Conservation (phyloP, 2,797 vertebrate species). For the Leucoraja ocellata region DNA sequence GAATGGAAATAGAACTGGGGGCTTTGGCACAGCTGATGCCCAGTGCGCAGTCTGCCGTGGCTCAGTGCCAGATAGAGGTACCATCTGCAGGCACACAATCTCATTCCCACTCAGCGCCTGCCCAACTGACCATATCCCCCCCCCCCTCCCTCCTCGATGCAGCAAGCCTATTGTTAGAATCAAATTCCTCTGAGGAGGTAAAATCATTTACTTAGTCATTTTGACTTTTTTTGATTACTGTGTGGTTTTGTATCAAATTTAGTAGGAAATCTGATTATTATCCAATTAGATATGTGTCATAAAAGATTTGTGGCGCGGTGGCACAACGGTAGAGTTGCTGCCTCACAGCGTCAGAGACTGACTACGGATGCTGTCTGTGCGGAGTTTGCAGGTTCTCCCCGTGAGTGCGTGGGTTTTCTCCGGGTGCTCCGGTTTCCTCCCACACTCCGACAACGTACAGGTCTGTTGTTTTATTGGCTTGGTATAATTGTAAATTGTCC, state of each 20-base stretch:
- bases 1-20: constrained; percentile 44
- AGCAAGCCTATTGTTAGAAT: not conserved
- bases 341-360: too few species aligned
- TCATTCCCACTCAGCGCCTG: constrained; percentile 49
- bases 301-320: too few species aligned
- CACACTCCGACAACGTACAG: too few species aligned
- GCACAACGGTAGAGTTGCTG: too few species aligned
- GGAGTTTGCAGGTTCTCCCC: too few species aligned
- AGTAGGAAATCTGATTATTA: not conserved
- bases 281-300: not conserved
- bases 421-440: too few species aligned
- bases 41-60: not conserved
- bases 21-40: constrained; percentile 40
- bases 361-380: too few species aligned
- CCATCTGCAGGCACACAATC: constrained; percentile 50
- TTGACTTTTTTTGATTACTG: not conserved
- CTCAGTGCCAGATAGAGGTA: constrained; percentile 43
- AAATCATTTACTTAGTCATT: not conserved
- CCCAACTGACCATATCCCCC: constrained; percentile 47
- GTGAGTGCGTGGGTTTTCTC: too few species aligned
- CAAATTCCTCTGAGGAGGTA: constrained; percentile 13
- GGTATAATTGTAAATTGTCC: too few species aligned
- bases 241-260: not conserved
- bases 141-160: not conserved
- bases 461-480: too few species aligned